These are phyloP conservation scores for Helicoverpa zea DNA, from an alignment of 1,140 invertebrate species.

Conservation along the genomic window DNA sequence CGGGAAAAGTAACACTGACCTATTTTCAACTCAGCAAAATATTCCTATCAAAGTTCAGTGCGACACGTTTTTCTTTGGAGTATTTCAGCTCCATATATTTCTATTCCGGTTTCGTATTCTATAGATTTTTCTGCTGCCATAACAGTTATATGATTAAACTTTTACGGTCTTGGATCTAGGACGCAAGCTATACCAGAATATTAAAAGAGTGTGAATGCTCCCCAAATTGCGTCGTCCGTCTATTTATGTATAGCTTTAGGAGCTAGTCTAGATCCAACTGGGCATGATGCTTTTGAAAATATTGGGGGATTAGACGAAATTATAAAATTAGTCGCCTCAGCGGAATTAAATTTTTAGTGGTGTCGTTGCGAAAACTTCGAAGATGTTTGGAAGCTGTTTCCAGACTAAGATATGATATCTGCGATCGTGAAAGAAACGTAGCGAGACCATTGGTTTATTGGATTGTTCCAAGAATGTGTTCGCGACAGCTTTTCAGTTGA, in stretches of 20 bases:
- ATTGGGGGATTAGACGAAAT: no score
- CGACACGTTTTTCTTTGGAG: conserved; percentile 7
- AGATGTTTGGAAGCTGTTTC: conserved; percentile 7
- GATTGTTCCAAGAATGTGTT: conserved; percentile 60
- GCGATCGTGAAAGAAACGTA: conserved; percentile 57
- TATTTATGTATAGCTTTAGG: conserved; percentile 18
- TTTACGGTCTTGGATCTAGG: conserved; percentile 37
- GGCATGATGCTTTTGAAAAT: not conserved
- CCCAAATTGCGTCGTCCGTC: not conserved
- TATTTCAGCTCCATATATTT: conserved; percentile 27
- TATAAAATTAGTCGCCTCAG: no score
- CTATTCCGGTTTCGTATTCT: conserved; percentile 23
- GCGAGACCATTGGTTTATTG: conserved; percentile 61
- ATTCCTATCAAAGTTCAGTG: not conserved
- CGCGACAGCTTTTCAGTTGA: conserved; percentile 40
- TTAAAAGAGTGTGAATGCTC: conserved; percentile 15
- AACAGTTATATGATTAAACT: conserved; percentile 41
- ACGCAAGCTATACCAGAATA: conserved; percentile 29
- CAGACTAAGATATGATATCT: conserved; percentile 26
- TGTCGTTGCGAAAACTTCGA: not conserved
- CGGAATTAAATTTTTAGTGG: not conserved
- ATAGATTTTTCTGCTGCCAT: conserved; percentile 37
- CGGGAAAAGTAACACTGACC: not conserved
- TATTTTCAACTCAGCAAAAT: conserved; percentile 6
- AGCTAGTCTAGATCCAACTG: not conserved